A percentile compares a stretch with the other conserved stretches of the same genome.
Evolutionary conservation across 2,797 vertebrate genomes (phyloP).

Genomic region (Alectoris magna): DNA sequence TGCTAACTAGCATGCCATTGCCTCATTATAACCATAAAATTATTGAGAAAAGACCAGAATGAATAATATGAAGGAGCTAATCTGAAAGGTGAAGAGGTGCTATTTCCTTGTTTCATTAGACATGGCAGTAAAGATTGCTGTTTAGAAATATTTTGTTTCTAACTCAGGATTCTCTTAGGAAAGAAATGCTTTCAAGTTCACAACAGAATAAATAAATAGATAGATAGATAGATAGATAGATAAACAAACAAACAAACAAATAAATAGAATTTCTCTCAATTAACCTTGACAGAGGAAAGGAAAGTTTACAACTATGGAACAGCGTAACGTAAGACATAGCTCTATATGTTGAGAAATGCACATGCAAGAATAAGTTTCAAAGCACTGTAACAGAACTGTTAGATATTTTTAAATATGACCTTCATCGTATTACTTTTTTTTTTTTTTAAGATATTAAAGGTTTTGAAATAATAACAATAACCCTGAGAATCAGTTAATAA

Average conservation of each 20-base stretch:
- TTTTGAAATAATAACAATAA: neutral
- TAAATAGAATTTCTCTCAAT: neutral
- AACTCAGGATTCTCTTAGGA: neutral
- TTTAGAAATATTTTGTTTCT: conserved; percentile 34
- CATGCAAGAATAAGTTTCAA: neutral
- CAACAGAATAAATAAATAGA: neutral
- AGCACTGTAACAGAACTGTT: neutral
- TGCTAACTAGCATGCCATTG: conserved; percentile 78
- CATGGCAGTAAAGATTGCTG: conserved; percentile 22
- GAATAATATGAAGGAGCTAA: conserved; percentile 63
- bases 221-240: neutral
- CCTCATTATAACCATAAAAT: conserved; percentile 84
- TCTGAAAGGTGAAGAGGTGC: conserved; percentile 68
- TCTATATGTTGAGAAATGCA: neutral
- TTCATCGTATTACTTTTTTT: neutral
- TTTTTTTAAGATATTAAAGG: neutral
- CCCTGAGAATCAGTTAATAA: neutral
- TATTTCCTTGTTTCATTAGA: conserved; percentile 45
- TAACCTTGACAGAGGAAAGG: conserved; percentile 26
- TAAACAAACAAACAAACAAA: neutral
- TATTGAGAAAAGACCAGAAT: conserved; percentile 77
- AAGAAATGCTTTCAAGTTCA: conserved; percentile 10
- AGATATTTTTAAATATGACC: neutral
- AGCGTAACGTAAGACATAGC: neutral
- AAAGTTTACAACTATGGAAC: neutral